Conservation (phyloP, 2,888 invertebrate species). For the Brachyptera risi region DNA sequence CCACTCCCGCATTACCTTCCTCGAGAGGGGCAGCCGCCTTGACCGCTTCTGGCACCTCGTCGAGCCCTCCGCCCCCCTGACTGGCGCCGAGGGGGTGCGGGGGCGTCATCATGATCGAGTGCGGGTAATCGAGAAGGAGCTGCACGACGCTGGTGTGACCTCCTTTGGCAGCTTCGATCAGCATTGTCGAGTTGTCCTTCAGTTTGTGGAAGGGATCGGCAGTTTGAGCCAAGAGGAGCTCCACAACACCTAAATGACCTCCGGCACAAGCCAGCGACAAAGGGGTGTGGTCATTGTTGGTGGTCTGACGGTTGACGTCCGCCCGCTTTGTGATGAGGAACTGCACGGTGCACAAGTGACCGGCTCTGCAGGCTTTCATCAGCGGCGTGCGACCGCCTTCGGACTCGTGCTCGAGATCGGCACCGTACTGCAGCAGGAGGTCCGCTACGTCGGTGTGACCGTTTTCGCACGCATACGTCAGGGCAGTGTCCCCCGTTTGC, state of each 20-base stretch:
- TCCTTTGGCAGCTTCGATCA: conserved; percentile 97
- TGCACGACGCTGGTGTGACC: conserved; percentile 96
- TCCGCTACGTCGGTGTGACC: conserved; percentile 97
- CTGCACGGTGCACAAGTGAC: conserved; percentile 93
- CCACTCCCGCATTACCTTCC: conserved; percentile 43
- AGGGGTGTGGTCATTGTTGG: conserved; percentile 95
- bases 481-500: conserved; percentile 90
- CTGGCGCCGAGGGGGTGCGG: conserved; percentile 27
- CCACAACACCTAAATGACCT: conserved; percentile 90
- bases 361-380: conserved; percentile 98
- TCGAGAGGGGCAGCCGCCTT: conserved; percentile 46
- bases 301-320: conserved; percentile 82
- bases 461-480: conserved; percentile 98
- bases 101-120: conserved; percentile 67
- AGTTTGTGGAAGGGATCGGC: conserved; percentile 96
- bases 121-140: conserved; percentile 90
- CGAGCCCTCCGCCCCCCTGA: conserved; percentile 43
- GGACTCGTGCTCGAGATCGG: conserved; percentile 91
- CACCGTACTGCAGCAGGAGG: conserved; percentile 83
- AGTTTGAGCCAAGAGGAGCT: conserved; percentile 82
- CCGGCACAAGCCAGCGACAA: conserved; percentile 94
- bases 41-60: conserved; percentile 58
- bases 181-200: conserved; percentile 97
- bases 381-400: conserved; percentile 96
- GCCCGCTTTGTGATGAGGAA: conserved; percentile 87